Conservation (phyloP, 2,113 vertebrate species). For the Chaenogobius annularis region DNA sequence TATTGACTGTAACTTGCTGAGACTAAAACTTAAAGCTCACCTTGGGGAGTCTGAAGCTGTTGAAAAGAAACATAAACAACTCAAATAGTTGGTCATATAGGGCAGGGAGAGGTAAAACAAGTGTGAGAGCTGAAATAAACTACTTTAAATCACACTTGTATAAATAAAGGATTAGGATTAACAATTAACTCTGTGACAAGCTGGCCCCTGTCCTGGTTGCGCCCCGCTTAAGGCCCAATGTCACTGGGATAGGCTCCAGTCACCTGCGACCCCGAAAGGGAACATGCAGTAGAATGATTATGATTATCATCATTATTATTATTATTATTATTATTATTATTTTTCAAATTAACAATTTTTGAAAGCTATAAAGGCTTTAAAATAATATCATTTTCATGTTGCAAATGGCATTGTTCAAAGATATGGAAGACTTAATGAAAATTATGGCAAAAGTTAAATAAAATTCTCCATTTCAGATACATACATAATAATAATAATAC, state of each 20-base stretch:
- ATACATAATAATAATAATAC: too few relatives aligned
- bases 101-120: constrained; percentile 18
- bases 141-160: neutral
- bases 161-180: neutral
- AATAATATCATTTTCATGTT: neutral
- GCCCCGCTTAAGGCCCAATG: too few relatives aligned
- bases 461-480: neutral
- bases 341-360: too few relatives aligned
- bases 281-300: too few relatives aligned
- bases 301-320: too few relatives aligned
- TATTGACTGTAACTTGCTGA: constrained; percentile 30
- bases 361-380: too few relatives aligned
- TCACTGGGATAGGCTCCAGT: too few relatives aligned
- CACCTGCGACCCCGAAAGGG: too few relatives aligned
- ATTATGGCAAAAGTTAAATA: too few relatives aligned
- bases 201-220: too few relatives aligned
- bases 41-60: constrained; percentile 19
- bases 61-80: constrained; percentile 12
- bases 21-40: constrained; percentile 23
- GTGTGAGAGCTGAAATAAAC: constrained; percentile 32
- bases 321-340: too few relatives aligned
- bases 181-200: neutral
- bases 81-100: constrained; percentile 24
- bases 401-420: neutral
- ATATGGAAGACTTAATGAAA: neutral